Evolutionary conservation across 2,797 vertebrate species (phyloP).

Genomic region (Esox masquinongy): DNA sequence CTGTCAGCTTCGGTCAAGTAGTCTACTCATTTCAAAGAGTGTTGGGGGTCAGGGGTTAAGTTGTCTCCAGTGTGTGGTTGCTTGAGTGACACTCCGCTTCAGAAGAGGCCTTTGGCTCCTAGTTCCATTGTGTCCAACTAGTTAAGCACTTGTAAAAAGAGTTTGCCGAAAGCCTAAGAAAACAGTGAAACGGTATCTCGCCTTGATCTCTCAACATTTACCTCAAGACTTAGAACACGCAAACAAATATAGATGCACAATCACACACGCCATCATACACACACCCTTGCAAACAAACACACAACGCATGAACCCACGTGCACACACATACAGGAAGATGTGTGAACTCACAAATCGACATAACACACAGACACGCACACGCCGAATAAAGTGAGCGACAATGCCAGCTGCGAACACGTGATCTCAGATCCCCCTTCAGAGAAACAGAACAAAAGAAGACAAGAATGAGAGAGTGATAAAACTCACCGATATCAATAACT

Average conservation of each 20-base stretch:
- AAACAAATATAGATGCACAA: slow-evolving; percentile 15
- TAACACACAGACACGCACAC: background rate
- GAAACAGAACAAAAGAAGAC: slow-evolving; percentile 21
- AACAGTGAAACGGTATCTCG: slow-evolving; percentile 80
- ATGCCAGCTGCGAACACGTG: slow-evolving; percentile 63
- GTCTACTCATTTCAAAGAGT: slow-evolving; percentile 82
- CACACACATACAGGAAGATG: background rate
- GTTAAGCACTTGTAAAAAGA: slow-evolving; percentile 77
- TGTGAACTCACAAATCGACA: background rate
- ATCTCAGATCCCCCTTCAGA: slow-evolving; percentile 43
- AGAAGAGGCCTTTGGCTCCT: slow-evolving; percentile 65
- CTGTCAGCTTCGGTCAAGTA: slow-evolving; percentile 81
- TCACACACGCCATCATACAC: slow-evolving; percentile 8
- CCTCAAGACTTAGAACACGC: slow-evolving; percentile 1
- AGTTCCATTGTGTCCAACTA: slow-evolving; percentile 81
- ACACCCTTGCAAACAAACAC: background rate
- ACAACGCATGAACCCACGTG: background rate
- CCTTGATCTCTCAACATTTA: slow-evolving; percentile 53
- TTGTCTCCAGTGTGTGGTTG: slow-evolving; percentile 81
- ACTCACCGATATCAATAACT: slow-evolving; percentile 53
- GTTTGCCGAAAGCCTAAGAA: slow-evolving; percentile 71
- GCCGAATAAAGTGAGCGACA: slow-evolving; percentile 48
- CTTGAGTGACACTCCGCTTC: slow-evolving; percentile 80
- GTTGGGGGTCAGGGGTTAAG: slow-evolving; percentile 84
- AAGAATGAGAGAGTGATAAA: slow-evolving; percentile 46